Evolutionary conservation across 2,113 vertebrate genomes (phyloP), one percentile per base, ranked within the genome.

Genomic region (Australoheros scitulus): DNA sequence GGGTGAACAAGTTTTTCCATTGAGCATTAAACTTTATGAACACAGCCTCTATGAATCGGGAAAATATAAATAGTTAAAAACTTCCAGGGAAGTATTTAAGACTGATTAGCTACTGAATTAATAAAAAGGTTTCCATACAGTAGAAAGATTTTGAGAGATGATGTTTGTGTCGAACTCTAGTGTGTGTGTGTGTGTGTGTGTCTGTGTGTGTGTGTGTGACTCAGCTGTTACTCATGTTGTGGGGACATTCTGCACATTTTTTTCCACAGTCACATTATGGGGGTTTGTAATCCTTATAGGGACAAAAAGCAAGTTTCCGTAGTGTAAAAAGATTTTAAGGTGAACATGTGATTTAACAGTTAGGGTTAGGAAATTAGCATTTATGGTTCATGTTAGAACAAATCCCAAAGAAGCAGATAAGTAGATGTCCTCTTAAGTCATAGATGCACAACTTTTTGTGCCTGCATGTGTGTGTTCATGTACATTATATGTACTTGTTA

Each of bases 41-140:
- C 50, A 26, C 17, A 3, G 43, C 29, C 41, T 79, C 70, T 17
- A 13, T 4, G 36, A 86, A 34, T 70, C 64, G 63, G 58, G 57
- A 18, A 70, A 87, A 68, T 11, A 77, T 78, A 10, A 65, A 76
- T 43, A 61, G 26, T 80, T 82, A 80, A 78, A 77, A 80, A 61
- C 32, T 58, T 65, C 4, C 4, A 47, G 11, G 43, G 5, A 58
- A 68, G 32, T 64, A 22, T 80, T 78, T 78, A 85, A 85, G 80
- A 63, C 24, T 14, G 80, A 78, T 22, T 26, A 83, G 29, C 26
- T 20, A 32, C 3, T 86, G 78, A 89, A 83, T 84, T 17, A 85
- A 57, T 77, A 15, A 86, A 52, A 58, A 76, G 63, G 38, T 72
- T 81, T 18, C 6, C 41, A 52, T 58, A 38, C 57, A 47, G n/a